Percentiles rank a stretch among this genome's conserved stretches.
phyloP scores from a whole-genome alignment of 2,888 invertebrate species.

The Andrena bucephala region DNA sequence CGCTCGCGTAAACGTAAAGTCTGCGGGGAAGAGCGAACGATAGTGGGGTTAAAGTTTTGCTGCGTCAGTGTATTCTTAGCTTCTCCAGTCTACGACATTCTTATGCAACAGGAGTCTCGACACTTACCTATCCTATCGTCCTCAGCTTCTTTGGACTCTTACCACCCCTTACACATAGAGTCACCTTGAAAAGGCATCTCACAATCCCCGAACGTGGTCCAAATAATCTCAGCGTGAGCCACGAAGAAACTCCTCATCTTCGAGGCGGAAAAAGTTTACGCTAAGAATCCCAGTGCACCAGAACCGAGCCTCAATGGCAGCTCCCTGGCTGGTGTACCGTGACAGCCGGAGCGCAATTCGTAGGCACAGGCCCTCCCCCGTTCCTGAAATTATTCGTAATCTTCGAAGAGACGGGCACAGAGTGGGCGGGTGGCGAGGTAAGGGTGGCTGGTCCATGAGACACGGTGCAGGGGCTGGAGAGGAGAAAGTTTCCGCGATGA shows the following conservation, averaged over 20 bases:
- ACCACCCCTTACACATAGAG: too few species aligned
- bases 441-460: constrained; percentile 3
- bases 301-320: constrained; percentile 6
- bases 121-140: too few species aligned
- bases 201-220: background rate
- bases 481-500: constrained; percentile 36
- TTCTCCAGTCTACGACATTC: too few species aligned
- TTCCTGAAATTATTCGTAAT: constrained; percentile 65
- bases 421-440: background rate
- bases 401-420: constrained; percentile 36
- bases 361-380: constrained; percentile 3
- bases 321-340: constrained; percentile 8
- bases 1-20: background rate
- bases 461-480: background rate
- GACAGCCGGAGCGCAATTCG: constrained; percentile 17
- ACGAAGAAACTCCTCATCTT: background rate
- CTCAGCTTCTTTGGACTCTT: too few species aligned
- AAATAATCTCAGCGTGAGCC: background rate
- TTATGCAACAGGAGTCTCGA: too few species aligned
- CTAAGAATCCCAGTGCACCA: constrained; percentile 1
- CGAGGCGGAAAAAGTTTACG: background rate
- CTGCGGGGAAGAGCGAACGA: background rate
- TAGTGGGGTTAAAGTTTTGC: background rate
- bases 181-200: too few species aligned
- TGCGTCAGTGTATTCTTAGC: too few species aligned